phyloP scores from a whole-genome alignment of 2,797 vertebrate genomes.

The Rhinichthys osculus region DNA sequence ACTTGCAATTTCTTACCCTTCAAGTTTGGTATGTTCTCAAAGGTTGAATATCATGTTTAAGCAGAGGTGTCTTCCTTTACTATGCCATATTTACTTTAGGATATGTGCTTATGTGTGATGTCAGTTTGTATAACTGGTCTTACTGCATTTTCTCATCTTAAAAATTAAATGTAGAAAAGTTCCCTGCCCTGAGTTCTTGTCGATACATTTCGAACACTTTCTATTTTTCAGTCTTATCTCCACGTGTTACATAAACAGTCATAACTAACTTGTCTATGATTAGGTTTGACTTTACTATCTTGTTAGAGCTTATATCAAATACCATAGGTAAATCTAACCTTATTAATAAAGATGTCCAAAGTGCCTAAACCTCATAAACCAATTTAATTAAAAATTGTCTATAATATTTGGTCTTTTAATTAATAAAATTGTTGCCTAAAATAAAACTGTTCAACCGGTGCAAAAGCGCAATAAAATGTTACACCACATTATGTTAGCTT shows the following conservation, averaged over 20 bases:
- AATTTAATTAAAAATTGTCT: no score
- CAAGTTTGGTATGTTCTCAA: neutral
- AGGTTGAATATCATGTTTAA: conserved; percentile 13
- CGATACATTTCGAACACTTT: neutral
- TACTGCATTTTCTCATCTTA: conserved; percentile 20
- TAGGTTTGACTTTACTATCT: neutral
- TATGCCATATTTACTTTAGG: conserved; percentile 4
- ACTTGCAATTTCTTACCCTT: neutral
- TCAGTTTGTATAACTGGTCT: conserved; percentile 22
- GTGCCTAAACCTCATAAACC: neutral
- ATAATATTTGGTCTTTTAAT: neutral
- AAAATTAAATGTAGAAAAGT: conserved; percentile 9
- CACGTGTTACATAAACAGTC: neutral
- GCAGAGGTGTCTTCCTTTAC: neutral
- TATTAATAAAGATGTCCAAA: neutral
- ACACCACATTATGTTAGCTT: neutral
- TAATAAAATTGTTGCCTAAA: neutral
- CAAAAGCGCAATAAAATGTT: neutral
- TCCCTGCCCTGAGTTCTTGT: conserved; percentile 8
- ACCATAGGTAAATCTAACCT: neutral
- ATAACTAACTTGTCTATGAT: neutral
- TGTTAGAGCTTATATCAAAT: neutral
- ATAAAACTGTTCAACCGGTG: neutral
- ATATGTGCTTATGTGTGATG: neutral
- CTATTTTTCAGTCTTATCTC: neutral